Conservation (phyloP, 2,113 vertebrate species). For the Lamprotornis superbus region DNA sequence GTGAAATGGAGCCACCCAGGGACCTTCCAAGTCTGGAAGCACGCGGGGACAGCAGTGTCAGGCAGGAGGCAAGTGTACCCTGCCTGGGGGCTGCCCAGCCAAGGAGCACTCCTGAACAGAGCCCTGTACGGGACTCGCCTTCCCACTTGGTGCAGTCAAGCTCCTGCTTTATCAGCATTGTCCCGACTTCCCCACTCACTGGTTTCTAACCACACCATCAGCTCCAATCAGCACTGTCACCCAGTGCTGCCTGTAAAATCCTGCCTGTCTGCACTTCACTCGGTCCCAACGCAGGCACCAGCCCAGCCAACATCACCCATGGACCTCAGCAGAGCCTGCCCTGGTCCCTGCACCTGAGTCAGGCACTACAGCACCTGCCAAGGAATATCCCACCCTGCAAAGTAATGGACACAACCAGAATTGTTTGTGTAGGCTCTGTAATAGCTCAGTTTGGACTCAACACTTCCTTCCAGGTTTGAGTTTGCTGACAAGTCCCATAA, state of each 20-base stretch:
- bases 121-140: rapidly evolving
- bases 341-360: rapidly evolving
- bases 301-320: not conserved
- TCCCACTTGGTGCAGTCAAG: not conserved
- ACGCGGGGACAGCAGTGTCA: not conserved
- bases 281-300: rapidly evolving
- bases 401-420: not conserved
- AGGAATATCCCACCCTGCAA: not conserved
- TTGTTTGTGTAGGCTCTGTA: not conserved
- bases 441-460: not conserved
- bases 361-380: not conserved
- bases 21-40: not conserved
- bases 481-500: not conserved
- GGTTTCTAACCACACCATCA: not conserved
- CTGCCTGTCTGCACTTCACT: not conserved
- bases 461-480: not conserved
- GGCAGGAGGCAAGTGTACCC: not conserved
- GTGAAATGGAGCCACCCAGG: not conserved
- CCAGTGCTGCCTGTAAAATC: not conserved
- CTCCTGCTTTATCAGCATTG: not conserved
- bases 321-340: not conserved
- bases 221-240: not conserved
- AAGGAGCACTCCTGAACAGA: not conserved
- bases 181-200: not conserved
- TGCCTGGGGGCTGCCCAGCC: not conserved